Conservation (phyloP, 2,888 invertebrate species). For the Nomada fabriciana region DNA sequence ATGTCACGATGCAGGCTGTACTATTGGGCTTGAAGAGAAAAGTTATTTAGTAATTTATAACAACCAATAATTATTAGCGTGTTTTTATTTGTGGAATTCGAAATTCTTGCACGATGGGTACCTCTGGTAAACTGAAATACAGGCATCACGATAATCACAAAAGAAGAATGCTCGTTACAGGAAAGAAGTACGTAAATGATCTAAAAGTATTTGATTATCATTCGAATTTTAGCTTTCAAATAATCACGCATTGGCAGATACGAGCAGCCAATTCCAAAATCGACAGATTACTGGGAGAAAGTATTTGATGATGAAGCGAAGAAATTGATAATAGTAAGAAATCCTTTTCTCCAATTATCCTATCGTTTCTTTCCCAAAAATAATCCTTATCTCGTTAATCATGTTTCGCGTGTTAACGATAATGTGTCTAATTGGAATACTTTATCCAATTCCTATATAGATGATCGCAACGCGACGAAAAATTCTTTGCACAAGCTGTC, state of each 20-base stretch:
- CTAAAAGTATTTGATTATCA: not conserved
- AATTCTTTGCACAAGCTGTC: slow-evolving; percentile 35
- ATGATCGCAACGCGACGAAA: slow-evolving; percentile 2
- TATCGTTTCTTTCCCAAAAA: slow-evolving; percentile 42
- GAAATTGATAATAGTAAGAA: slow-evolving; percentile 75
- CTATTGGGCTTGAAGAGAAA: not conserved
- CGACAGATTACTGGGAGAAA: slow-evolving; percentile 75
- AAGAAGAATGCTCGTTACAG: slow-evolving; percentile 8
- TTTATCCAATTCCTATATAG: slow-evolving; percentile 1
- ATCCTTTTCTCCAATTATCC: slow-evolving; percentile 60
- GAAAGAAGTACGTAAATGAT: slow-evolving; percentile 35
- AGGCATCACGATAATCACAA: no score
- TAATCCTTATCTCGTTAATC: slow-evolving; percentile 7
- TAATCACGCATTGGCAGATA: slow-evolving; percentile 65
- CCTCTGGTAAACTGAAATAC: not conserved
- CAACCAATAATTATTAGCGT: not conserved
- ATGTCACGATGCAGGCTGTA: slow-evolving; percentile 27
- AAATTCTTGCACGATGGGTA: slow-evolving; percentile 39
- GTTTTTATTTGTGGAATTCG: not conserved
- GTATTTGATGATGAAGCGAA: slow-evolving; percentile 73
- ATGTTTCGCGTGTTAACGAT: not conserved
- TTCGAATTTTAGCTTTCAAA: not conserved
- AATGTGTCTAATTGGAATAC: slow-evolving; percentile 20
- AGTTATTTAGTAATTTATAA: not conserved
- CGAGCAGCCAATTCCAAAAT: slow-evolving; percentile 72